These are phyloP conservation scores for Drosophila fulvimacula DNA, from an alignment of 2,888 invertebrate species.

Conservation along the genomic window DNA sequence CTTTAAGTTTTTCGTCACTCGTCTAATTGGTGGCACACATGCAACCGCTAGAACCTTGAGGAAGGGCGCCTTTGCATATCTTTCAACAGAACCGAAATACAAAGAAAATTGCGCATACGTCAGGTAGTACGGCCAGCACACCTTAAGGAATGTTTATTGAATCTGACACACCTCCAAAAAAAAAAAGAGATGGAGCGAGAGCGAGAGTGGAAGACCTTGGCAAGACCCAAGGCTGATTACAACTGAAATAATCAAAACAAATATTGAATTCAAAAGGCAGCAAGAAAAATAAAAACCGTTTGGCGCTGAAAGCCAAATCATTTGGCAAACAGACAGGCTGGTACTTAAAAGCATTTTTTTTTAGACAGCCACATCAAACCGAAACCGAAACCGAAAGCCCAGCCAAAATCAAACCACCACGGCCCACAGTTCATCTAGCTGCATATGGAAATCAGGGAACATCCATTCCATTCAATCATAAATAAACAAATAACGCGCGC, in stretches of 20 bases:
- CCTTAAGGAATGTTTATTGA: conserved; percentile 29
- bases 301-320: conserved; percentile 27
- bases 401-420: conserved; percentile 1
- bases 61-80: conserved; percentile 1
- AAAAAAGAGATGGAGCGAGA: too few relatives aligned
- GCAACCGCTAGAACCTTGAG: conserved; percentile 27
- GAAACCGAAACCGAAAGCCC: conserved; percentile 25
- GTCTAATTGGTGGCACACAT: conserved; percentile 31
- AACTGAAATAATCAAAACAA: conserved; percentile 50
- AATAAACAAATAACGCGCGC: conserved; percentile 50
- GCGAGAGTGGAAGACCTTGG: neutral
- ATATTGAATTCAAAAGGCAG: conserved; percentile 41
- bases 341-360: conserved; percentile 48
- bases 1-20: neutral
- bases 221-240: conserved; percentile 24
- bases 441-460: conserved; percentile 14
- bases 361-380: conserved; percentile 63
- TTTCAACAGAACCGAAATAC: neutral
- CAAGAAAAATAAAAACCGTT: conserved; percentile 9
- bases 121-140: conserved; percentile 28
- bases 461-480: conserved; percentile 44
- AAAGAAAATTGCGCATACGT: conserved; percentile 36
- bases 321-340: conserved; percentile 25
- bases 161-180: conserved; percentile 17
- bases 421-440: conserved; percentile 3